These are phyloP conservation scores for Zelleria hepariella DNA, from an alignment of 2,888 invertebrate genomes.

Conservation along the genomic window DNA sequence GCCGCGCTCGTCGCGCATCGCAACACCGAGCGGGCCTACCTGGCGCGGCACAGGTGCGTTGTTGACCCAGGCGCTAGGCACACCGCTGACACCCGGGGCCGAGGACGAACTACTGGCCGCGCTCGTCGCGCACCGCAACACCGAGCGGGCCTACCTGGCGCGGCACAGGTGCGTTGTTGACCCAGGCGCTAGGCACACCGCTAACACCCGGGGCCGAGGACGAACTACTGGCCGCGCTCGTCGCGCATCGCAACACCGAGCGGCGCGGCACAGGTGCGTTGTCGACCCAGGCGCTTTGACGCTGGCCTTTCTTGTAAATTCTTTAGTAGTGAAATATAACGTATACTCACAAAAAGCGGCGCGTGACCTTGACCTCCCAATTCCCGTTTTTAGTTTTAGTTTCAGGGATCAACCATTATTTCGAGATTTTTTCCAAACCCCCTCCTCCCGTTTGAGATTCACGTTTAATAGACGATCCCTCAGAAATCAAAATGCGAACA, in stretches of 20 bases:
- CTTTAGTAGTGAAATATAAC: too few species aligned
- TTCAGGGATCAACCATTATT: too few species aligned
- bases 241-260: constrained; percentile 89
- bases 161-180: background rate
- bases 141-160: constrained; percentile 79
- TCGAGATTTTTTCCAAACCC: too few species aligned
- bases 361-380: too few species aligned
- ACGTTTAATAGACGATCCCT: too few species aligned
- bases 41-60: background rate
- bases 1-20: constrained; percentile 87
- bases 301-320: too few species aligned
- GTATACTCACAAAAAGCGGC: too few species aligned
- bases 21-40: constrained; percentile 84
- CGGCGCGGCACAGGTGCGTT: constrained; percentile 39
- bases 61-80: too few species aligned
- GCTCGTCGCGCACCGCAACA: constrained; percentile 87
- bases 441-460: too few species aligned
- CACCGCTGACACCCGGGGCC: constrained; percentile 80
- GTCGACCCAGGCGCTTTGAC: too few species aligned
- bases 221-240: constrained; percentile 86
- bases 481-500: too few species aligned
- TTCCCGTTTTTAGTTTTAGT: too few species aligned
- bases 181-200: constrained; percentile 76
- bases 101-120: constrained; percentile 89
- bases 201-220: constrained; percentile 84